Percentiles rank a stretch among this genome's conserved stretches.
Conservation (phyloP, 2,113 vertebrate genomes). For the Dicrurus megarhynchus region DNA sequence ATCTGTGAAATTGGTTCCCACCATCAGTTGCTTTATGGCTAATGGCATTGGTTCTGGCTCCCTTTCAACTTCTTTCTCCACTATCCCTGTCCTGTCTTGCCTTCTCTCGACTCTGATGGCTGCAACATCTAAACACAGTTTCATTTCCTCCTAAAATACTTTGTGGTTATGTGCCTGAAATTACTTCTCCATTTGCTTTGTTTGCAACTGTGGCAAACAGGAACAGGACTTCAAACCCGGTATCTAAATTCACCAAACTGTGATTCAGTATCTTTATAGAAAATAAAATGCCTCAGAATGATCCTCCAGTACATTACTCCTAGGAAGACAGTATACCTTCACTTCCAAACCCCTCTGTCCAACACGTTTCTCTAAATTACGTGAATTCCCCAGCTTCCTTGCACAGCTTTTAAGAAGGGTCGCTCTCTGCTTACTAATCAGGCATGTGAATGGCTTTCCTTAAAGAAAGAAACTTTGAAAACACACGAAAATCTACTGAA, state of each 20-base stretch:
- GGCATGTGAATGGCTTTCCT: constrained; percentile 60
- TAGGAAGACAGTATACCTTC: constrained; percentile 7
- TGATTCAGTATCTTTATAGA: neutral
- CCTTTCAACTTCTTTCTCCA: neutral
- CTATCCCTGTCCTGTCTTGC: neutral
- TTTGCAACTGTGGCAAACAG: neutral
- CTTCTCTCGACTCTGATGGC: neutral
- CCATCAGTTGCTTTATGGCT: neutral
- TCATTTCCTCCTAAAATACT: neutral
- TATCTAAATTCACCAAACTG: neutral
- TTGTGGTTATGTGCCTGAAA: neutral
- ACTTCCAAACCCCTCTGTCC: constrained; percentile 30
- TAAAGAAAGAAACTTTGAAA: constrained; percentile 67
- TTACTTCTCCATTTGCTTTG: neutral
- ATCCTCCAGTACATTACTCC: neutral
- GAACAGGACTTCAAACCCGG: neutral
- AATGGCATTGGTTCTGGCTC: constrained; percentile 12
- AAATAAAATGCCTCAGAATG: neutral
- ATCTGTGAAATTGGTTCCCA: neutral
- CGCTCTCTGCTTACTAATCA: constrained; percentile 60
- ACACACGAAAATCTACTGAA: constrained; percentile 67
- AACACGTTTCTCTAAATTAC: constrained; percentile 60
- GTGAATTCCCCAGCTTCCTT: constrained; percentile 54
- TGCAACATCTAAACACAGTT: neutral
- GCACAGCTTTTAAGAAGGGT: constrained; percentile 51